phyloP scores from a whole-genome alignment of 2,888 invertebrate species.

The Rapana venosa region DNA sequence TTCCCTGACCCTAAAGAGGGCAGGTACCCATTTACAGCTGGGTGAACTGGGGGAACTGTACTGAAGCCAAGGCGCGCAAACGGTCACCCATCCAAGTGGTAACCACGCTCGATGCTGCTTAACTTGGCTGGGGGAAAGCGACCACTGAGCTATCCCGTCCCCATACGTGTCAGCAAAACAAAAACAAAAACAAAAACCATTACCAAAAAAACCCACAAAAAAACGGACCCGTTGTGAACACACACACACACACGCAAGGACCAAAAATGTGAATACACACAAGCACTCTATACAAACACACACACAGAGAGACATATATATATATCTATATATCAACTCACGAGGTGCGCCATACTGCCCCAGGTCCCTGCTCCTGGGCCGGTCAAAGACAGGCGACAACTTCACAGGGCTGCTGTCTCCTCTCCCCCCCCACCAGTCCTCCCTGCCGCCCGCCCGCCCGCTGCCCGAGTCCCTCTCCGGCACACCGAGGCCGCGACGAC shows the following conservation, averaged over 20 bases:
- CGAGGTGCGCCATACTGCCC: not conserved
- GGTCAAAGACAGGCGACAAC: conserved; percentile 21
- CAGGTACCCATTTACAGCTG: no score
- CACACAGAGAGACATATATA: not conserved
- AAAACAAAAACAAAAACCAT: no score
- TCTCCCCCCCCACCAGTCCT: conserved; percentile 20
- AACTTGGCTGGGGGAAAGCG: no score
- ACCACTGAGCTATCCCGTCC: no score
- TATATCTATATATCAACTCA: not conserved
- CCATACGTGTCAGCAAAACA: no score
- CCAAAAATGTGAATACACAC: not conserved
- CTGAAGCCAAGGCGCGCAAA: no score
- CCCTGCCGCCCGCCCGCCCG: not conserved
- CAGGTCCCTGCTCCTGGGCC: not conserved
- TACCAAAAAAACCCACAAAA: no score
- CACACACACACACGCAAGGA: not conserved
- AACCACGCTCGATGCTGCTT: no score
- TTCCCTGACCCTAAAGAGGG: no score
- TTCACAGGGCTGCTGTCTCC: not conserved
- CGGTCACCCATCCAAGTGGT: no score
- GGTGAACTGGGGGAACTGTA: no score
- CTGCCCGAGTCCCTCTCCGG: not conserved
- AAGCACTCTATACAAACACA: not conserved
- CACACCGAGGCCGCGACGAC: not conserved
- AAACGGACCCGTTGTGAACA: no score